Evolutionary conservation across 2,113 vertebrate genomes (phyloP), one percentile per base, ranked within the genome.

Genomic region (Riparia riparia): DNA sequence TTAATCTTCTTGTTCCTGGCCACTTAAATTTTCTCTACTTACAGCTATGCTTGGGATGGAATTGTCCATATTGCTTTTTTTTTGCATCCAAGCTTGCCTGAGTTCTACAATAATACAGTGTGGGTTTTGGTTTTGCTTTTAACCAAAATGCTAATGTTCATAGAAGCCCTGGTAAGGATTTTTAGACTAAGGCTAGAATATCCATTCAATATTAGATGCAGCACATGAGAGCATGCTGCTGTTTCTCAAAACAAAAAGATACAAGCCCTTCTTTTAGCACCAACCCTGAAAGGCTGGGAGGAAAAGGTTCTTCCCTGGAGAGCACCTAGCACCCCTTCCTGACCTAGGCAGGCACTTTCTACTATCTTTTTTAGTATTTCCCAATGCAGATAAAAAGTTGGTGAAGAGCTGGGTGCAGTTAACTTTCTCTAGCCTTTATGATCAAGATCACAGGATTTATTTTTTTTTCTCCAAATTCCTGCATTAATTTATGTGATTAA

Each of bases 121-220:
- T 1, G 1, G 2, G 13, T 22, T 65, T 53, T n/a, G 7, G 0
- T 14, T 34, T 77, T 37, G 4, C 28, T 54, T 65, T 73, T 49
- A 74, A 54, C 3, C 5, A 54, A 61, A 82, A 42, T 66, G 5
- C 2, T 70, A 13, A 41, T 17, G 11, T 50, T 6, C 15, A 37
- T 6, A 58, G 8, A 70, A 78, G 14, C 15, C 31, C 19, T 31
- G 7, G 19, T 32, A 89, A 83, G 14, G 17, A 74, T 53, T 92
- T 92, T 74, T 37, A 63, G 32, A 24, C 14, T 45, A 45, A 73
- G 19, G 81, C 14, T 54, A 47, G 50, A 92, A 58, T 41, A 82
- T 11, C 4, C 42, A 19, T 54, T 72, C 22, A 45, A 26, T 22
- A 58, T 22, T 37, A 42, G 64, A 81, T 41, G 49, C 14, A 74